Conservation (phyloP, 2,797 vertebrate genomes). For the Pipistrellus kuhlii region DNA sequence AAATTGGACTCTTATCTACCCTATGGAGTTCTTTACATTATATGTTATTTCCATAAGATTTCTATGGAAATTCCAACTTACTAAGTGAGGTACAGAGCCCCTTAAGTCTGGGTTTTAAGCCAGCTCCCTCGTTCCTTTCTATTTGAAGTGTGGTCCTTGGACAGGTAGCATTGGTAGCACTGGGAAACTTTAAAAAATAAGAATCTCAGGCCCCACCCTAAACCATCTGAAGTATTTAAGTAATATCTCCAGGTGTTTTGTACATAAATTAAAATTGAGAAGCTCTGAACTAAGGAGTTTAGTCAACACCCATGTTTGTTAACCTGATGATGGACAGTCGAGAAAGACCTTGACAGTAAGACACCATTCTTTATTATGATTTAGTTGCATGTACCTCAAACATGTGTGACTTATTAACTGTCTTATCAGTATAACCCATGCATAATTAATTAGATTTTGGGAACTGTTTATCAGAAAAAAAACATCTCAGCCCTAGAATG, state of each 20-base stretch:
- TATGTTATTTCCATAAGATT: background rate
- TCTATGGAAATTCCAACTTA: background rate
- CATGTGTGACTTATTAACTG: background rate
- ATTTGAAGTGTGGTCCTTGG: background rate
- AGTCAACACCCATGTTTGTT: background rate
- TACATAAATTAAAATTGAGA: background rate
- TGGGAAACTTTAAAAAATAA: background rate
- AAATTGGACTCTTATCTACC: background rate
- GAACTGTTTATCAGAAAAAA: background rate
- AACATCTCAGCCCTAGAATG: background rate
- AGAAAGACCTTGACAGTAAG: background rate
- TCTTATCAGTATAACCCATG: background rate
- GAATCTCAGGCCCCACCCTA: background rate
- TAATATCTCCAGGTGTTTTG: background rate
- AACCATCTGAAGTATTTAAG: background rate
- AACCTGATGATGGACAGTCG: background rate
- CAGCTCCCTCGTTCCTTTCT: background rate
- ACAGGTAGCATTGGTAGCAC: background rate
- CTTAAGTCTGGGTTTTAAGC: background rate
- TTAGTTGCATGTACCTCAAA: background rate
- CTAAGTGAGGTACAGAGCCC: background rate
- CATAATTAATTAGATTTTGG: background rate
- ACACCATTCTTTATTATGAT: background rate
- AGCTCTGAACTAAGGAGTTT: background rate
- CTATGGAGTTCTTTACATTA: background rate